A percentile compares a stretch with the other conserved stretches of the same genome.
Evolutionary conservation across 2,797 vertebrate species (phyloP).

Genomic region (Pseudochromis fuscus): DNA sequence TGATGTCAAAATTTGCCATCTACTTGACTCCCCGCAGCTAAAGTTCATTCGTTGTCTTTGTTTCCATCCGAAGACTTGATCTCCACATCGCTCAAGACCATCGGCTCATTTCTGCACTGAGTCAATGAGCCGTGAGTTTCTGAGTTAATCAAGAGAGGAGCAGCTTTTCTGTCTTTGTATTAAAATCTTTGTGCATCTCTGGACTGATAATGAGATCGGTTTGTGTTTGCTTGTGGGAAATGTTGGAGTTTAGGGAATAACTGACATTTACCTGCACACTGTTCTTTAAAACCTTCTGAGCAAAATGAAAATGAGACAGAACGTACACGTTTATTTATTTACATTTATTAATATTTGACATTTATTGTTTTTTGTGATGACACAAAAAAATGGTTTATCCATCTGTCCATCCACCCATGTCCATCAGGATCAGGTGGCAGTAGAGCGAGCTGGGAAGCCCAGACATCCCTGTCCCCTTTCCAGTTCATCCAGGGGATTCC

Average conservation of each 20-base stretch:
- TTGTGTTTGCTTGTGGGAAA: neutral
- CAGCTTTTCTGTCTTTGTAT: neutral
- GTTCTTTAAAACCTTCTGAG: no score
- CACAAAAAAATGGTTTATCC: no score
- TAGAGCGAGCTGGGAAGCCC: no score
- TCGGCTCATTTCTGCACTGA: neutral
- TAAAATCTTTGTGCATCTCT: neutral
- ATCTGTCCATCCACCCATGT: no score
- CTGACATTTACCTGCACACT: no score
- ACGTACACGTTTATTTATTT: no score
- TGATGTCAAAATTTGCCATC: conserved; percentile 33
- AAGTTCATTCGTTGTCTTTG: conserved; percentile 39
- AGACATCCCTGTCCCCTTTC: no score
- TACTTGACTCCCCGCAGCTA: conserved; percentile 44
- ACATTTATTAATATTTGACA: no score
- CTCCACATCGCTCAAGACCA: conserved; percentile 15
- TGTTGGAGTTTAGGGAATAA: neutral
- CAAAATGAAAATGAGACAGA: no score
- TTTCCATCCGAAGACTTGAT: conserved; percentile 10
- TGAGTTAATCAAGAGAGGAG: conserved; percentile 6
- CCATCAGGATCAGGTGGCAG: no score
- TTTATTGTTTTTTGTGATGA: no score
- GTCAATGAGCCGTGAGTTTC: neutral
- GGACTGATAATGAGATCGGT: neutral
- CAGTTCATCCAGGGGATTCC: no score